These are phyloP conservation scores for Emydocephalus ijimae DNA, from an alignment of 2,113 vertebrate genomes.

Conservation along the genomic window DNA sequence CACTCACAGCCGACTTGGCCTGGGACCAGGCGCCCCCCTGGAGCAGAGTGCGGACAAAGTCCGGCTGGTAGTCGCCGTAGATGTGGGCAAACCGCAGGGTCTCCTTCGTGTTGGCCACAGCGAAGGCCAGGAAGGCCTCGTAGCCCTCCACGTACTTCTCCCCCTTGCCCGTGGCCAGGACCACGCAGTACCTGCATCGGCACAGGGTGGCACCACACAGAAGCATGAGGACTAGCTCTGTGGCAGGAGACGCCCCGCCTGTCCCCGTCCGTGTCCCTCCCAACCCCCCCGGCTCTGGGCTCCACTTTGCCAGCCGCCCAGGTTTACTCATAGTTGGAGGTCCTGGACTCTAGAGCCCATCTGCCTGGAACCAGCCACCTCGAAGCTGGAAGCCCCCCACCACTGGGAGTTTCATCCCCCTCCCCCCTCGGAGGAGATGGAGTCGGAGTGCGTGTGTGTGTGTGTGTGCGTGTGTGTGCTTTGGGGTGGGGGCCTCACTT, in stretches of 20 bases:
- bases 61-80: constrained; percentile 80
- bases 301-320: background rate
- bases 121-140: constrained; percentile 84
- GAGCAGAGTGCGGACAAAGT: constrained; percentile 78
- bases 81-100: constrained; percentile 85
- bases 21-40: constrained; percentile 67
- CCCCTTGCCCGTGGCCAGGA: constrained; percentile 81
- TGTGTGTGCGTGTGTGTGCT: too few relatives aligned
- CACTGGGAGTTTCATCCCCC: background rate
- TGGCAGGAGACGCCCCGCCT: background rate
- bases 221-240: background rate
- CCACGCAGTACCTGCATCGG: constrained; percentile 82
- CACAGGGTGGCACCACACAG: background rate
- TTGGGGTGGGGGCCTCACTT: constrained; percentile 74
- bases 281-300: background rate
- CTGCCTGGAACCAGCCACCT: background rate
- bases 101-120: constrained; percentile 83
- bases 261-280: rapidly evolving
- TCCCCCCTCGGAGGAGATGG: too few relatives aligned
- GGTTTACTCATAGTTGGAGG: rapidly evolving
- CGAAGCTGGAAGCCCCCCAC: background rate
- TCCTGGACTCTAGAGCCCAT: background rate
- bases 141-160: constrained; percentile 72
- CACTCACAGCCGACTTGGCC: constrained; percentile 67
- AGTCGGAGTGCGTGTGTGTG: too few relatives aligned